These are phyloP conservation scores for Agraylea sexmaculata DNA, from an alignment of 1,140 invertebrate species.

Conservation along the genomic window DNA sequence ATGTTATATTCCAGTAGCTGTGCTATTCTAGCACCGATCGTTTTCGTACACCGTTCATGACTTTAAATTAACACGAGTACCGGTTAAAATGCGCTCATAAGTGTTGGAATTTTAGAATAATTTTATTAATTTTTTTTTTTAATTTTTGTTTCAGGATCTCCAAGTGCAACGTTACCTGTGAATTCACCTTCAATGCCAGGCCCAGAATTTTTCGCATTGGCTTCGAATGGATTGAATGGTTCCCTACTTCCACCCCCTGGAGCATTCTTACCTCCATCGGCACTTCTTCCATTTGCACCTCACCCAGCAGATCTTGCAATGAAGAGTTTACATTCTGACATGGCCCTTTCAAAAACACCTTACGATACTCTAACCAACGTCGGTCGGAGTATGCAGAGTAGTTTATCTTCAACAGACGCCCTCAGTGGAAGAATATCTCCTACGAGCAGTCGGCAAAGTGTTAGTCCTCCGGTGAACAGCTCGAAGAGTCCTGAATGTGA, in stretches of 20 bases:
- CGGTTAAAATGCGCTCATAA: neutral
- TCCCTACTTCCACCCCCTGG: constrained; percentile 40
- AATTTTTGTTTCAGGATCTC: constrained; percentile 19
- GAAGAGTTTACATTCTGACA: constrained; percentile 30
- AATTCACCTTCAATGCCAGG: constrained; percentile 37
- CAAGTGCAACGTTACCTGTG: constrained; percentile 34
- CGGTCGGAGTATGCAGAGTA: constrained; percentile 33
- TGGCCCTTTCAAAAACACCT: constrained; percentile 28
- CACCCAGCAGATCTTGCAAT: constrained; percentile 35
- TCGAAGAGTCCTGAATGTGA: constrained; percentile 32
- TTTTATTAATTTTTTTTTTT: constrained; percentile 22
- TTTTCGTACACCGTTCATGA: too few species aligned
- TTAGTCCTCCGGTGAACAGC: constrained; percentile 37
- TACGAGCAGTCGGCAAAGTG: constrained; percentile 40
- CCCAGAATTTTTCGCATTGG: constrained; percentile 35
- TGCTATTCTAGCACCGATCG: too few species aligned
- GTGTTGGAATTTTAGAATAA: neutral
- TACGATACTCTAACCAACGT: constrained; percentile 29
- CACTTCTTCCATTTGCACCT: constrained; percentile 34
- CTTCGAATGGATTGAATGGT: constrained; percentile 36
- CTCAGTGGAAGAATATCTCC: constrained; percentile 40
- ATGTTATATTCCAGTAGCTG: too few species aligned
- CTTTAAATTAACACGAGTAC: too few species aligned
- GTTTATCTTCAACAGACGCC: constrained; percentile 34
- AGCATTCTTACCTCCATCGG: constrained; percentile 34